Evolutionary conservation across 2,888 invertebrate species (phyloP).

Genomic region (Lutraria lutraria): DNA sequence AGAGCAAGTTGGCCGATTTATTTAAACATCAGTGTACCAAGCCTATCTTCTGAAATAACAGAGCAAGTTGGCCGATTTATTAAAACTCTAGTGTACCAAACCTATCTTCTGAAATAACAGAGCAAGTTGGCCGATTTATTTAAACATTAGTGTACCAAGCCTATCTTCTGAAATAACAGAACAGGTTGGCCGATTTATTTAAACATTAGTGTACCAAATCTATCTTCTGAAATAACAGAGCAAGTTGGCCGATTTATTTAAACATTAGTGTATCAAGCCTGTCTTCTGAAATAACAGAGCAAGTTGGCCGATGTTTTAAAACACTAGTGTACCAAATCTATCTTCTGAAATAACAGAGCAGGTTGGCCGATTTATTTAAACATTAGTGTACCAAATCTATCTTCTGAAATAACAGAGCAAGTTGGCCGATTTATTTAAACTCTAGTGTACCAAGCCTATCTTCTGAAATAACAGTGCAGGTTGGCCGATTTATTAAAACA

Average conservation of each 20-base stretch:
- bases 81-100: not conserved
- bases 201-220: not conserved
- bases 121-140: not conserved
- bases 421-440: not conserved
- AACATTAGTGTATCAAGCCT: not conserved
- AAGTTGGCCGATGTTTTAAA: not conserved
- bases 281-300: not conserved
- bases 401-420: not conserved
- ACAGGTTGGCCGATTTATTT: not conserved
- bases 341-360: not conserved
- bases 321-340: not conserved
- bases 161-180: not conserved
- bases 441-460: not conserved
- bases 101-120: not conserved
- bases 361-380: not conserved
- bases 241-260: not conserved
- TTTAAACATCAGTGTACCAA: not conserved
- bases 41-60: not conserved
- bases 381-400: not conserved
- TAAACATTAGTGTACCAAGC: not conserved
- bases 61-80: not conserved
- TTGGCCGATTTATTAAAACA: not conserved
- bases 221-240: not conserved
- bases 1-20: not conserved
- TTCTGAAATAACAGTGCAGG: not conserved